Evolutionary conservation across 2,113 vertebrate species (phyloP).

Genomic region (Delphinapterus leucas): DNA sequence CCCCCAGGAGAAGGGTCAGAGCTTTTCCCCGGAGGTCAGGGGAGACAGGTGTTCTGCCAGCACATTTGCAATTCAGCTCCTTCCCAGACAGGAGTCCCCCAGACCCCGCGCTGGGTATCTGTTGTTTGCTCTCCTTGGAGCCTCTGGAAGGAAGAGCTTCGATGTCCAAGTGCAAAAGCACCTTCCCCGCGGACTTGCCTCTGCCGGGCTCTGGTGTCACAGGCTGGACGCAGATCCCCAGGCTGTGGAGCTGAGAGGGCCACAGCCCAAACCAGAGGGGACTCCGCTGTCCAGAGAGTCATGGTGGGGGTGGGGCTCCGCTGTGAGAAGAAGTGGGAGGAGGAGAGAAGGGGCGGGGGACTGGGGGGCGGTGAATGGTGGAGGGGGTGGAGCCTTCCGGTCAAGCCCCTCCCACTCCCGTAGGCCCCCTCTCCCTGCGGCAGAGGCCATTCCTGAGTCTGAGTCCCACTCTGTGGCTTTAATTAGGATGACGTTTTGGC

Average conservation of each 20-base stretch:
- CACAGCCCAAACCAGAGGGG: not conserved
- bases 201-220: not conserved
- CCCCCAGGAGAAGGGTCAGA: not conserved
- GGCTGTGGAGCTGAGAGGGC: not conserved
- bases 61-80: not conserved
- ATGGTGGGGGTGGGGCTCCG: fast-evolving
- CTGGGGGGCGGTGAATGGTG: not conserved
- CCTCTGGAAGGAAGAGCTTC: not conserved
- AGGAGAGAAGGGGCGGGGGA: not conserved
- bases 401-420: not conserved
- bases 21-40: not conserved
- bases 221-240: not conserved
- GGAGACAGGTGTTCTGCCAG: not conserved
- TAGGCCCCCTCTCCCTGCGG: fast-evolving
- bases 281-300: not conserved
- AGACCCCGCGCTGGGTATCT: not conserved
- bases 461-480: not conserved
- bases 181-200: not conserved
- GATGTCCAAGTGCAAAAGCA: not conserved
- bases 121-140: not conserved
- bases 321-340: not conserved
- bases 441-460: fast-evolving
- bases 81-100: not conserved
- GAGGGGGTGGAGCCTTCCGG: not conserved
- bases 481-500: not conserved